These are phyloP conservation scores for Melipona beecheii DNA, from an alignment of 2,888 invertebrate genomes.

Conservation along the genomic window DNA sequence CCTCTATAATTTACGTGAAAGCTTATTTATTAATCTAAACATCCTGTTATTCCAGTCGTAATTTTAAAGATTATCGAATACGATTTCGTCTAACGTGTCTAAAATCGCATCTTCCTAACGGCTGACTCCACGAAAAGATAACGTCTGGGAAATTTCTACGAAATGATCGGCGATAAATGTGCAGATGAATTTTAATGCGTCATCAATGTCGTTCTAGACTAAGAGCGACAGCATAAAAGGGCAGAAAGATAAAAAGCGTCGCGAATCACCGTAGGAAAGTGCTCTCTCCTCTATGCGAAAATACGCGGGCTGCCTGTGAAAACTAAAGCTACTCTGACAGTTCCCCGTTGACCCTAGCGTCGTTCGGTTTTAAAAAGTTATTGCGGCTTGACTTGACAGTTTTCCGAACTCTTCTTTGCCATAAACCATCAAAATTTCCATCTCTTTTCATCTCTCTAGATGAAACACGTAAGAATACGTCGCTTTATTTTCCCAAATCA, in stretches of 20 bases:
- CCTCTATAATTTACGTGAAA: not conserved
- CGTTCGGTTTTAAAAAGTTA: slow-evolving; percentile 58
- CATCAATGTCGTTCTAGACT: slow-evolving; percentile 46
- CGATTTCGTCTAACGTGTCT: not conserved
- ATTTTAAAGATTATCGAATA: not conserved
- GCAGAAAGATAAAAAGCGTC: slow-evolving; percentile 54
- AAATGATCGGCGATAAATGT: slow-evolving; percentile 38
- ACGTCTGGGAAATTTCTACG: slow-evolving; percentile 6
- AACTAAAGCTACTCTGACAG: slow-evolving; percentile 62
- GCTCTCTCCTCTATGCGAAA: slow-evolving; percentile 52
- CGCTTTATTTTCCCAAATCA: not conserved
- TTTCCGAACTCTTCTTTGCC: slow-evolving; percentile 40
- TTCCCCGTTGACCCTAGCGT: slow-evolving; percentile 45
- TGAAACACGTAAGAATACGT: not conserved
- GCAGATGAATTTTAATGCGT: slow-evolving; percentile 61
- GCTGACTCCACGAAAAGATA: slow-evolving; percentile 4
- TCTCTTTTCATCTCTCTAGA: slow-evolving; percentile 2
- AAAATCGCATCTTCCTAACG: not conserved
- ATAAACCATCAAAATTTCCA: slow-evolving; percentile 36
- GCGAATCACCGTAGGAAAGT: slow-evolving; percentile 60
- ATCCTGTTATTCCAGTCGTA: not conserved
- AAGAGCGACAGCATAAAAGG: slow-evolving; percentile 60
- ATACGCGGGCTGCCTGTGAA: slow-evolving; percentile 32
- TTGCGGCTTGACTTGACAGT: slow-evolving; percentile 36
- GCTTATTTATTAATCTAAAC: slow-evolving; percentile 1